A percentile compares a stretch with the other conserved stretches of the same genome.
phyloP scores from a whole-genome alignment of 1,140 invertebrate genomes.

The silkworm (Bombyx mori) region DNA sequence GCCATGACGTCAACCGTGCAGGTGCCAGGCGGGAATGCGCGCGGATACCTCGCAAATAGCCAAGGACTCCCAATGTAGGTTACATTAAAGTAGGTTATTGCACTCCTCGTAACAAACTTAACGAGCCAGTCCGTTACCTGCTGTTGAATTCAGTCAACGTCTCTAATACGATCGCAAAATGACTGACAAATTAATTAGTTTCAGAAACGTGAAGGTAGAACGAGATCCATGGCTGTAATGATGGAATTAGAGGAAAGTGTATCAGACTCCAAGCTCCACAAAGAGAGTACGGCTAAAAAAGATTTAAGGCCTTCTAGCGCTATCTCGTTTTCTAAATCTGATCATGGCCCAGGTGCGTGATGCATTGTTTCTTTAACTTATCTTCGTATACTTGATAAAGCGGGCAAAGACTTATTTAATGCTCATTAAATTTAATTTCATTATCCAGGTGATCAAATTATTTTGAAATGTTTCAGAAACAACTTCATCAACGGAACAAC shows the following conservation, averaged over 20 bases:
- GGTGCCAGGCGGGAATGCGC: slow-evolving; percentile 63
- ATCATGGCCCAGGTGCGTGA: slow-evolving; percentile 56
- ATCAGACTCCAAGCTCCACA: slow-evolving; percentile 58
- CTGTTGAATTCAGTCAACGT: no score
- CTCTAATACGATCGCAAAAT: slow-evolving; percentile 7
- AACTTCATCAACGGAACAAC: slow-evolving; percentile 48
- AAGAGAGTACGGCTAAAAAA: slow-evolving; percentile 55
- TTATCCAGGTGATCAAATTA: no score
- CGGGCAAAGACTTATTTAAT: no score
- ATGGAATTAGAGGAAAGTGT: slow-evolving; percentile 60
- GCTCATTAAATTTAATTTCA: no score
- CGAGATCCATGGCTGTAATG: slow-evolving; percentile 57
- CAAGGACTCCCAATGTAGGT: slow-evolving; percentile 62
- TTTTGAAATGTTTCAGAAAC: slow-evolving; percentile 17
- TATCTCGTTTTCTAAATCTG: slow-evolving; percentile 58
- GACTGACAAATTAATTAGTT: slow-evolving; percentile 22
- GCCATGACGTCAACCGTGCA: slow-evolving; percentile 55
- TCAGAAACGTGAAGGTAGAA: slow-evolving; percentile 31
- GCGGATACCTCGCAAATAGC: slow-evolving; percentile 49
- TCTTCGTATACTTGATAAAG: no score
- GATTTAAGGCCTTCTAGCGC: slow-evolving; percentile 59
- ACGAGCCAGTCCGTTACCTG: slow-evolving; percentile 31
- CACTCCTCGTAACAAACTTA: slow-evolving; percentile 52
- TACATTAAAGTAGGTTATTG: slow-evolving; percentile 72
- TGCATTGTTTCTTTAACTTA: no score